These are phyloP conservation scores for Danionella cerebrum DNA, from an alignment of 2,113 vertebrate genomes.

Conservation along the genomic window DNA sequence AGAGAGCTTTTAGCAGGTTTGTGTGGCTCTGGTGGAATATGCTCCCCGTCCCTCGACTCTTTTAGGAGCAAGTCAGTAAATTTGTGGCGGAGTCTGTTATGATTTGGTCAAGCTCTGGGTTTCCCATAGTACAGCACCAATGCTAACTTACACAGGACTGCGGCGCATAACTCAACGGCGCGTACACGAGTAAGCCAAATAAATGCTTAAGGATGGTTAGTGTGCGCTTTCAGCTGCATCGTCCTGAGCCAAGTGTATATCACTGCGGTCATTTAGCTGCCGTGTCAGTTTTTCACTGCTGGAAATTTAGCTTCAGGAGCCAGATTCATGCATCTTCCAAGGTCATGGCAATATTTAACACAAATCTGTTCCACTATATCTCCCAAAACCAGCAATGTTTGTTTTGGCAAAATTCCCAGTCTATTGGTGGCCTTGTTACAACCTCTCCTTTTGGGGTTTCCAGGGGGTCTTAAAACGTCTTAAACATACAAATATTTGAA, in stretches of 20 bases:
- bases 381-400: too few relatives aligned
- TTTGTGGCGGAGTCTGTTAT: constrained; percentile 31
- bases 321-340: too few relatives aligned
- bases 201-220: constrained; percentile 27
- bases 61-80: constrained; percentile 27
- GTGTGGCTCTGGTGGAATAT: not conserved
- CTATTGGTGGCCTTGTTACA: too few relatives aligned
- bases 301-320: too few relatives aligned
- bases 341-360: too few relatives aligned
- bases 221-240: constrained; percentile 15
- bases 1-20: not conserved
- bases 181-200: constrained; percentile 32
- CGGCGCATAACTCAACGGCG: constrained; percentile 31
- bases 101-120: constrained; percentile 29
- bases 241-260: constrained; percentile 21
- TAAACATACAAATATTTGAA: too few relatives aligned
- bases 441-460: too few relatives aligned
- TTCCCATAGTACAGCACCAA: constrained; percentile 19
- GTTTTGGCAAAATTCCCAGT: too few relatives aligned
- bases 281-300: not conserved
- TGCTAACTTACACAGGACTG: constrained; percentile 1
- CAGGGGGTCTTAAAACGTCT: too few relatives aligned
- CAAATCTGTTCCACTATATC: too few relatives aligned
- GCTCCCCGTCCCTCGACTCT: not conserved
- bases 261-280: constrained; percentile 27